Base-by-base conservation (phyloP, 2,113 vertebrate species). In the Pedetes capensis region DNA sequence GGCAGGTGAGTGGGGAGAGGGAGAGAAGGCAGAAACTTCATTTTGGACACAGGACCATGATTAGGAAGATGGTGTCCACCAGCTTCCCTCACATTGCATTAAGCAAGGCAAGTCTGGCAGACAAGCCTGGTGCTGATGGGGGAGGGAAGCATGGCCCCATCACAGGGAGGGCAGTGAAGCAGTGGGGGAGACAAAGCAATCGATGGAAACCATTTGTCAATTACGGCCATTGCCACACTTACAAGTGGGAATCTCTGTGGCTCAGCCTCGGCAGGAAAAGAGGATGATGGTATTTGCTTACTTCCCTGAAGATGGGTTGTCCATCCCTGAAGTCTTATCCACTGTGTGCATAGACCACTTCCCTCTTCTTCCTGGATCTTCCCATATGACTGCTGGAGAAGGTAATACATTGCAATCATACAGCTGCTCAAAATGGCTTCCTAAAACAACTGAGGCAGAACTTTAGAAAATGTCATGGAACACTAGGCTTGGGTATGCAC, bases 11-110 rank as follows among this genome's bases (percentile, higher is more conserved):
- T 72, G 39, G 69, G 32, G 32, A 66, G 14, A 4, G 2, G 10
- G 5, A n/a, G n/a, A n/a, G n/a, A n/a, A n/a, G n/a, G n/a, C n/a
- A n/a, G n/a, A 22, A 44, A 39, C 23, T 8, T 42, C 69, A 27
- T 44, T 27, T 12, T 42, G 39, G 39, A 63, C 61, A 29, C 68
- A 42, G 68, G 11, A 0, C 53, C 16, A 0, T 1, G 12, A 3
- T 32, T 13, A 51, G 22, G 10, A 51, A 12, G 39, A 32, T 8
- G 22, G 29, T 1, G 0, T 8, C 14, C 37, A 16, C 49, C 0
- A 0, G 10, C 18, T 14, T 8, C 9, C 17, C 18, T 13, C 37
- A 32, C 0, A 5, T 37, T 39, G 27, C n/a, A 29, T 18, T 18
- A 59, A n/a, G 5, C 32, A 71, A 34, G 49, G 14, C 34, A 32